A percentile compares a stretch with the other conserved stretches of the same genome.
These are phyloP conservation scores for Daktulosphaira vitifoliae DNA, from an alignment of 1,140 invertebrate genomes.

Conservation along the genomic window DNA sequence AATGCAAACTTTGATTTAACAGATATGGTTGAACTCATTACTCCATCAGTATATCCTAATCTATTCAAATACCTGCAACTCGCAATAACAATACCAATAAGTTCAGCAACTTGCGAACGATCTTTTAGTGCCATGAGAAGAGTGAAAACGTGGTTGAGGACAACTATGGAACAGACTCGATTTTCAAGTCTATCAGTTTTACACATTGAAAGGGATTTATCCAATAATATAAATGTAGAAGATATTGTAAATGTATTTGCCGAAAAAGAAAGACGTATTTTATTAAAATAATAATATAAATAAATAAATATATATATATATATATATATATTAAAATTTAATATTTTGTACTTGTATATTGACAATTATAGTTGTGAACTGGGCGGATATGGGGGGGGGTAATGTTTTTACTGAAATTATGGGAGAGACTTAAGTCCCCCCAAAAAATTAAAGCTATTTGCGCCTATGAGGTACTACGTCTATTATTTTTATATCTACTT, in stretches of 20 bases:
- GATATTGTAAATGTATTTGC: background rate
- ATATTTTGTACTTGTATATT: too few species aligned
- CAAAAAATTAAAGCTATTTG: too few species aligned
- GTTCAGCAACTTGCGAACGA: background rate
- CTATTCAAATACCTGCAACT: background rate
- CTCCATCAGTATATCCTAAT: background rate
- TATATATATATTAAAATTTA: too few species aligned
- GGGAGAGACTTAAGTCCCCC: too few species aligned
- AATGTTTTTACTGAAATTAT: too few species aligned
- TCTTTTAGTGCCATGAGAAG: background rate
- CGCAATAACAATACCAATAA: background rate
- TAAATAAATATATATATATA: background rate
- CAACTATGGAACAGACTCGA: background rate
- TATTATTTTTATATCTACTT: too few species aligned
- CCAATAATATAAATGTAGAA: background rate
- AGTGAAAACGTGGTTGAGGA: background rate
- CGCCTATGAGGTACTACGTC: too few species aligned
- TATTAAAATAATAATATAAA: background rate
- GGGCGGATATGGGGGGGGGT: too few species aligned
- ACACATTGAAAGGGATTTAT: constrained; percentile 4
- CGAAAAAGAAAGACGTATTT: background rate
- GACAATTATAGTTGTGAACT: too few species aligned
- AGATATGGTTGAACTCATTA: too few species aligned
- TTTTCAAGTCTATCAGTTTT: background rate
- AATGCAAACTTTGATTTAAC: too few species aligned